Base-by-base conservation (phyloP, 2,888 invertebrate species). In the Tinea pellionella region DNA sequence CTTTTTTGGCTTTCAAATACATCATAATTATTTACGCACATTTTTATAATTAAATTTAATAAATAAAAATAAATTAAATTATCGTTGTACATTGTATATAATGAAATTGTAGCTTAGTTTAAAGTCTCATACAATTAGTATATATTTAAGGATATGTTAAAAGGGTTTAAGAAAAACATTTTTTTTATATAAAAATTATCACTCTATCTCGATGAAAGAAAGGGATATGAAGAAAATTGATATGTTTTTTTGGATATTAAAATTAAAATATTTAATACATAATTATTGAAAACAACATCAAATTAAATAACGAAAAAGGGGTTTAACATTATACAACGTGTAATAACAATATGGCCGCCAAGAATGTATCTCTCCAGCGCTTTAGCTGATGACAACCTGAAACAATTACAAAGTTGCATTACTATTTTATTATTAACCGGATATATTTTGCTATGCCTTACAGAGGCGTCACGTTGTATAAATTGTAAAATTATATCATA, bases 331-430 rank as follows among this genome's bases (percentile, higher is more conserved):
- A 73, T 69, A 78, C 70, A 63, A 84, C 64, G 64, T 85, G 84
- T 63, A 84, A 72, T 62, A 86, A 64, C 3, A 86, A 65, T 30
- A 82, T 71, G 55, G 84, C 67, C 6, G 78, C 79, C 63, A 84
- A 61, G 63, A 81, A 73, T 0, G 81, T 68, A 62, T 77, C 79
- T 63, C 77, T 72, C 85, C 84, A 87, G 65, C 85, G 81, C 18
- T 75, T 73, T 2, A 77, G 66, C 63, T 69, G 70, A 66, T 67
- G 73, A 59, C 80, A 71, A 67, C 84, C 86, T 86, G 73, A 1
- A 84, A 84, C 80, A 85, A 84, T 24, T 41, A 3, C 60, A 62
- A 64, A 62, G 15, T 29, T 15, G 2, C n/a, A 24, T 51, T 51
- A 57, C 42, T 18, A 60, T 53, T 37, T 43, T 29, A 18, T 43